phyloP scores from a whole-genome alignment of 2,888 invertebrate species.

The Drosophila histrio region DNA sequence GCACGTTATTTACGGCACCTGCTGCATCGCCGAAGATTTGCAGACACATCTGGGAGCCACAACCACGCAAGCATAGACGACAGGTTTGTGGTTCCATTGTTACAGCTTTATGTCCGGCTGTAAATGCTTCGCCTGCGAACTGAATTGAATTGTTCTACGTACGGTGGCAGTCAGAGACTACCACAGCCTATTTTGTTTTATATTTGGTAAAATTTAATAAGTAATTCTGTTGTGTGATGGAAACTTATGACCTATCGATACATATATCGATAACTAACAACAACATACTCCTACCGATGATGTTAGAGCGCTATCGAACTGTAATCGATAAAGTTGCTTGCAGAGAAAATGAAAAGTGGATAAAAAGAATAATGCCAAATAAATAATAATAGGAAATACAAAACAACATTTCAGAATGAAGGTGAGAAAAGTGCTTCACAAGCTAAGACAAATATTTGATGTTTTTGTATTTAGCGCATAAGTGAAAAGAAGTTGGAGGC shows the following conservation, averaged over 20 bases:
- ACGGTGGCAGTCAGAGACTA: slow-evolving; percentile 10
- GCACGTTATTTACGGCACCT: slow-evolving; percentile 51
- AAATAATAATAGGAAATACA: slow-evolving; percentile 4
- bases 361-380: background rate
- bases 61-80: slow-evolving; percentile 78
- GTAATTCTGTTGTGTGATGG: slow-evolving; percentile 30
- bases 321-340: background rate
- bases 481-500: slow-evolving; percentile 91
- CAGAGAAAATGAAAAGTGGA: slow-evolving; percentile 5
- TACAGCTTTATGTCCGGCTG: slow-evolving; percentile 1
- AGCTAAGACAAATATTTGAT: background rate
- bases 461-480: slow-evolving; percentile 84
- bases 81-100: slow-evolving; percentile 74
- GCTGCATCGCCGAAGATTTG: slow-evolving; percentile 76
- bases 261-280: slow-evolving; percentile 29
- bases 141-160: slow-evolving; percentile 8
- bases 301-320: slow-evolving; percentile 3
- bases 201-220: slow-evolving; percentile 32
- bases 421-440: slow-evolving; percentile 35
- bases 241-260: slow-evolving; percentile 13
- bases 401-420: slow-evolving; percentile 34
- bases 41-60: slow-evolving; percentile 74
- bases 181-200: slow-evolving; percentile 22
- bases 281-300: background rate
- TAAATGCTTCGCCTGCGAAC: slow-evolving; percentile 3